phyloP scores from a whole-genome alignment of 35 echinoderm and acorn worm genomes.

The Anneissia japonica region DNA sequence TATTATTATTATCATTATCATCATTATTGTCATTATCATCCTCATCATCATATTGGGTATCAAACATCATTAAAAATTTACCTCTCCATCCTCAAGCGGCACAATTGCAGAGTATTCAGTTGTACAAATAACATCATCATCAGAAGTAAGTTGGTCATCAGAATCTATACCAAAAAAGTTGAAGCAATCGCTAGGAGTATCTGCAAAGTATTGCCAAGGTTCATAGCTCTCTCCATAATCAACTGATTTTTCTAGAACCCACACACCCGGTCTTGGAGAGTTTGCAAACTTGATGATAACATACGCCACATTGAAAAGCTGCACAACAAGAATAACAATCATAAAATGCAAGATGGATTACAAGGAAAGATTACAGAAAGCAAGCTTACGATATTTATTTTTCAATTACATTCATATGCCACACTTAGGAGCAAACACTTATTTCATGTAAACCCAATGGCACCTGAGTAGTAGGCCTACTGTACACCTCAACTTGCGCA shows the following conservation, averaged over 20 bases:
- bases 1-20: neutral
- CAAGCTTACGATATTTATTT: no score
- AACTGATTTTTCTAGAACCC: slow-evolving; percentile 74
- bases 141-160: slow-evolving; percentile 41
- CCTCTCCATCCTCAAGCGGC: slow-evolving; percentile 96
- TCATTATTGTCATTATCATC: neutral
- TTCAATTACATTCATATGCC: no score
- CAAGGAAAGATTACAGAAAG: no score
- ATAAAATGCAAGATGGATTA: no score
- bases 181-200: slow-evolving; percentile 66
- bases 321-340: no score
- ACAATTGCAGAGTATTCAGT: slow-evolving; percentile 93
- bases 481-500: no score
- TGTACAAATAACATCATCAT: slow-evolving; percentile 91
- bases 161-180: slow-evolving; percentile 71
- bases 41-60: neutral
- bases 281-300: slow-evolving; percentile 94
- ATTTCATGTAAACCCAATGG: no score
- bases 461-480: no score
- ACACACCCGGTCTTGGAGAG: slow-evolving; percentile 81
- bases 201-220: slow-evolving; percentile 97
- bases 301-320: slow-evolving; percentile 93
- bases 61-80: neutral
- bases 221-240: slow-evolving; percentile 78
- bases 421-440: no score